A percentile compares a stretch with the other conserved stretches of the same genome.
Evolutionary conservation across 2,888 invertebrate species (phyloP).

Genomic region (Scotopteryx bipunctaria): DNA sequence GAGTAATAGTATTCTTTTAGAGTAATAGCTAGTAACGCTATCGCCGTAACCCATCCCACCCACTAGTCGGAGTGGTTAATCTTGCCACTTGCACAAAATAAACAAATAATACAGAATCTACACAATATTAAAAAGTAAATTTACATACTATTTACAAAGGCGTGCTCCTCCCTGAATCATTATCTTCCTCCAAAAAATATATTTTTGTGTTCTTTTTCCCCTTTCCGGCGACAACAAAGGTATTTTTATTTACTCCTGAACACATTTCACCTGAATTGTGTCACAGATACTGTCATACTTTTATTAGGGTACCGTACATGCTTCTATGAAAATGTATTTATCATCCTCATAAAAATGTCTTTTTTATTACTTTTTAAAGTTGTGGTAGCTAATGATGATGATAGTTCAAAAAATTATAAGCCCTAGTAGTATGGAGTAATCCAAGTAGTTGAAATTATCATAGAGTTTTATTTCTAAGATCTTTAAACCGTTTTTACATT

Average conservation of each 20-base stretch:
- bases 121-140: constrained; percentile 13
- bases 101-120: not conserved
- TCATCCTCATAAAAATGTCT: not conserved
- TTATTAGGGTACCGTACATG: constrained; percentile 1
- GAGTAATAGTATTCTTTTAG: too few species aligned
- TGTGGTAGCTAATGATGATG: too few species aligned
- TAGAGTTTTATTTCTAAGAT: too few species aligned
- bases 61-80: too few species aligned
- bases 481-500: too few species aligned
- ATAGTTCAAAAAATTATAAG: too few species aligned
- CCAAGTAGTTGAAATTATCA: too few species aligned
- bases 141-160: constrained; percentile 13
- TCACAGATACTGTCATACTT: constrained; percentile 34
- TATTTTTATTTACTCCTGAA: constrained; percentile 31
- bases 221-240: constrained; percentile 14
- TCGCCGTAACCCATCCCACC: too few species aligned
- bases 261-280: constrained; percentile 29
- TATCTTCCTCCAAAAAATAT: constrained; percentile 14
- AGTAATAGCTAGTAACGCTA: too few species aligned
- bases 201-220: constrained; percentile 5
- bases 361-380: too few species aligned
- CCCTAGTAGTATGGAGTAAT: too few species aligned
- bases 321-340: too few species aligned
- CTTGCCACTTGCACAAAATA: not conserved
- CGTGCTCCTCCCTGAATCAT: constrained; percentile 1